Percentiles rank a stretch among this genome's conserved stretches.
phyloP scores from a whole-genome alignment of 2,113 vertebrate species.

The Isichthys henryi region DNA sequence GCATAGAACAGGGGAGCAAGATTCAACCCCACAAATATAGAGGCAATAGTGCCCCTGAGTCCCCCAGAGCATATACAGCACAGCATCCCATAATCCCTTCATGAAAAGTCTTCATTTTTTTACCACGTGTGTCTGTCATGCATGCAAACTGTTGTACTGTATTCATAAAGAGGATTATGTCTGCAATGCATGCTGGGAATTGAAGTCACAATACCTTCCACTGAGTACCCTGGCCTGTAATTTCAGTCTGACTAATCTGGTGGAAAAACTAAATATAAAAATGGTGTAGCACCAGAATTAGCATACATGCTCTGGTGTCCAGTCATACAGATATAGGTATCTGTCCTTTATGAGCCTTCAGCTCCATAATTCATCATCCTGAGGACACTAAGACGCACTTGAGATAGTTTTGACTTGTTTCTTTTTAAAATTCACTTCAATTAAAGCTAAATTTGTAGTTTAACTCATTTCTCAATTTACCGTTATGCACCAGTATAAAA shows the following conservation, averaged over 20 bases:
- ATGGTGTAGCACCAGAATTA: neutral
- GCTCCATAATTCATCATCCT: neutral
- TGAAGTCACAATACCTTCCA: neutral
- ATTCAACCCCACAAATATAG: neutral
- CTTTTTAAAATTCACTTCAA: neutral
- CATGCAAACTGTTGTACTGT: neutral
- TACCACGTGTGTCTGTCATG: neutral
- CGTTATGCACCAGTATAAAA: neutral
- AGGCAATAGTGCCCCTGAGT: neutral
- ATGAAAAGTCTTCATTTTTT: neutral
- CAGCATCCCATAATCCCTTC: neutral
- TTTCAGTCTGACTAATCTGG: neutral
- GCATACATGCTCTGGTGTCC: neutral
- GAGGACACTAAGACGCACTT: neutral
- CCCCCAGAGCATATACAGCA: neutral
- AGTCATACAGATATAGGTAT: neutral
- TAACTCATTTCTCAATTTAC: neutral
- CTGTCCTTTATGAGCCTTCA: neutral
- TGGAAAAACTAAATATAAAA: neutral
- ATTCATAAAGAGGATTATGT: neutral
- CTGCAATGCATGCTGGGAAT: slow-evolving; percentile 4
- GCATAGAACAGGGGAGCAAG: neutral
- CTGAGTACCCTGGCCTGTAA: neutral
- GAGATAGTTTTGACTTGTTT: neutral
- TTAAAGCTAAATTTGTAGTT: neutral